Evolutionary conservation across 2,888 invertebrate genomes (phyloP), one percentile per base, ranked within the genome.

Genomic region (Papilio protenor): DNA sequence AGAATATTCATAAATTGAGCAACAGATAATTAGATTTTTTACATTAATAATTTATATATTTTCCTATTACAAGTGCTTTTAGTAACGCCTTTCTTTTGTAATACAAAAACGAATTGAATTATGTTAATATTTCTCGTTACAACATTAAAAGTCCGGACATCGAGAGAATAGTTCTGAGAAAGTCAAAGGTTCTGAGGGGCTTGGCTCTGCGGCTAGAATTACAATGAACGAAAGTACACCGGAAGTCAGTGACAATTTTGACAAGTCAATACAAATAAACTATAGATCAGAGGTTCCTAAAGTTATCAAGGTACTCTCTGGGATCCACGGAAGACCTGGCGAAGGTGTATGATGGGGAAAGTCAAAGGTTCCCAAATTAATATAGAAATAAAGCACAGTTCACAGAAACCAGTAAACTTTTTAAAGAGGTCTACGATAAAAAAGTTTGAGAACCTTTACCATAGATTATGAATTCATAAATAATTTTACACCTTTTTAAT

Each of bases 211-310:
- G 52, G n/a, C 12, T 82, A 82, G 91, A 90, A 90, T 90, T 86
- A 89, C 86, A 91, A 91, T 87, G 84, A 84, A 88, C 82, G 91
- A 91, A 91, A 91, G 91, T 88, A 84, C 85, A 86, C 88, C 88
- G 89, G 89, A 90, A 90, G 85, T 80, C 74, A 83, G 84, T 83
- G 85, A 84, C 85, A 86, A 83, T 80, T 79, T 77, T 69, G 66
- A 82, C 83, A 84, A 78, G 10, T 72, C 55, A 66, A 47, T 47
- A 49, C 59, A 73, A 69, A 77, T 59, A 69, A 55, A 18, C 8
- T 40, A 40, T 8, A 40, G 8, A 40, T 40, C 40, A 40, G 40
- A 40, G 40, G 8, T 40, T 40, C 40, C 40, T 40, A 40, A 40
- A 40, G 40, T 40, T 40, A 40, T 40, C 6, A 40, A 8, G 6